These are phyloP conservation scores for Ophonus ardosiacus DNA, from an alignment of 2,888 invertebrate species.

Conservation along the genomic window DNA sequence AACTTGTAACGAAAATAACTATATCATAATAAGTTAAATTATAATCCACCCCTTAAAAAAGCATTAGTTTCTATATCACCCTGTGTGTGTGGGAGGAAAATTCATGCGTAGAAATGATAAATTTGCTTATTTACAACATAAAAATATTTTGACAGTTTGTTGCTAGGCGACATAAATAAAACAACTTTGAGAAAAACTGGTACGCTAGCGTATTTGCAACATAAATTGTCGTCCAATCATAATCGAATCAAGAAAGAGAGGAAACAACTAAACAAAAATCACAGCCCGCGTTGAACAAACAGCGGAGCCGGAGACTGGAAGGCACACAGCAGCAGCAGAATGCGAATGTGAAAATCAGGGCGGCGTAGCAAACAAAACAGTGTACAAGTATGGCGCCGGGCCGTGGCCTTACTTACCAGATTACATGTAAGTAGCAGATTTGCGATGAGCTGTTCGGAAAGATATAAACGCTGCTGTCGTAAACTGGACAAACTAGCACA, in stretches of 20 bases:
- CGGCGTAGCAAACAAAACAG: slow-evolving; percentile 24
- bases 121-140: too few species aligned
- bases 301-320: background rate
- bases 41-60: too few species aligned
- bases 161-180: background rate
- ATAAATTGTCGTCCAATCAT: slow-evolving; percentile 56
- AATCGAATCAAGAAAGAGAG: slow-evolving; percentile 52
- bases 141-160: slow-evolving; percentile 3
- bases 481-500: too few species aligned
- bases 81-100: too few species aligned
- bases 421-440: slow-evolving; percentile 54
- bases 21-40: too few species aligned
- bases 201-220: slow-evolving; percentile 18
- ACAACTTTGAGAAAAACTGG: slow-evolving; percentile 7
- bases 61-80: too few species aligned
- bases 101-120: too few species aligned
- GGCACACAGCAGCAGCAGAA: slow-evolving; percentile 11
- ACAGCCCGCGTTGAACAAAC: slow-evolving; percentile 11
- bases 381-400: slow-evolving; percentile 24
- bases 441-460: slow-evolving; percentile 50
- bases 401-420: slow-evolving; percentile 38
- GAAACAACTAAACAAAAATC: slow-evolving; percentile 56
- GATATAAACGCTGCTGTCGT: slow-evolving; percentile 53
- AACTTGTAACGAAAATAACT: too few species aligned
- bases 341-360: background rate